Evolutionary conservation across 2,888 invertebrate genomes (phyloP).

Genomic region (Galerucella nymphaeae): DNA sequence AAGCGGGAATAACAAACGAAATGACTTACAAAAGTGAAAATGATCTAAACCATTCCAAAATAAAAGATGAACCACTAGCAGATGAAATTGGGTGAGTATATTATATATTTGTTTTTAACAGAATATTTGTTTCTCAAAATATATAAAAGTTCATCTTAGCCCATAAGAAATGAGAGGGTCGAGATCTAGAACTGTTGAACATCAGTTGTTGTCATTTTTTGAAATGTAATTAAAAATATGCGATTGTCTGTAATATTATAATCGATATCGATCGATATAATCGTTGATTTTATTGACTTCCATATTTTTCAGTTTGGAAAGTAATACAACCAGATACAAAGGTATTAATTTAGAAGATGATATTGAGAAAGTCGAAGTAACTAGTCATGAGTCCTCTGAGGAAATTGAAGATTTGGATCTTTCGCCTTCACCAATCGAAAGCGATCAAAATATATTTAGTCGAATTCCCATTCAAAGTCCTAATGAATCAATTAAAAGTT

Average conservation of each 20-base stretch:
- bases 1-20: slow-evolving; percentile 43
- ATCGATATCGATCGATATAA: background rate
- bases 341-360: slow-evolving; percentile 60
- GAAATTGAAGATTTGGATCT: slow-evolving; percentile 47
- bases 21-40: slow-evolving; percentile 56
- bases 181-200: too few relatives aligned
- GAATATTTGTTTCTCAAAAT: background rate
- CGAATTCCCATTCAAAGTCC: slow-evolving; percentile 64
- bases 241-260: too few relatives aligned
- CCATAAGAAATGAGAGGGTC: too few relatives aligned
- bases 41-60: slow-evolving; percentile 49
- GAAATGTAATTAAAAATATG: too few relatives aligned
- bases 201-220: too few relatives aligned
- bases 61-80: slow-evolving; percentile 42
- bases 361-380: slow-evolving; percentile 61
- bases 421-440: slow-evolving; percentile 31
- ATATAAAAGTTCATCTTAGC: too few relatives aligned
- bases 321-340: slow-evolving; percentile 44
- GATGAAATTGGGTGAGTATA: slow-evolving; percentile 48
- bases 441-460: slow-evolving; percentile 43
- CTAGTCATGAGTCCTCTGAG: slow-evolving; percentile 57
- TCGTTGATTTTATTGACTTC: background rate
- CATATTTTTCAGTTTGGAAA: slow-evolving; percentile 19
- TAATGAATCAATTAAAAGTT: slow-evolving; percentile 77
- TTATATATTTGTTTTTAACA: background rate